Evolutionary conservation across 2,888 invertebrate species (phyloP), one percentile per base, ranked within the genome.

Genomic region (Actias luna): DNA sequence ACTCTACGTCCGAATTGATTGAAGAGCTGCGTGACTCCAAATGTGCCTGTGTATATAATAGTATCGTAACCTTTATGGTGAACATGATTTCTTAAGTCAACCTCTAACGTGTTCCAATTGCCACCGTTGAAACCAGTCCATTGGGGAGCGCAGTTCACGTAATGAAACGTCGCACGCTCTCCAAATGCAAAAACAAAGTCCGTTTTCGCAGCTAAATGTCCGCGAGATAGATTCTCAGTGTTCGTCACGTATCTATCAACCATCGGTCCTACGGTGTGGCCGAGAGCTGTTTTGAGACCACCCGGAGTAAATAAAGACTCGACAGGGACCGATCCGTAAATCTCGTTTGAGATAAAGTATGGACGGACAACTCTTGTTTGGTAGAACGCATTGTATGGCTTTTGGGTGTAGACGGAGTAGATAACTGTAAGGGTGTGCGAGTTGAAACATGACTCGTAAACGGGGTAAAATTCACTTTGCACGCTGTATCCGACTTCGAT

Each of bases 131-230:
- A 93, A 0, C 89, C 89, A 25, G 93, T 93, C 95, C 95, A 96
- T 66, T 96, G 96, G 0, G 95, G 95, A 0, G 94, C 94, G 2
- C 93, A 94, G 75, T 96, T 96, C 1, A 95, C 83, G 66, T 94
- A 95, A 75, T 95, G 94, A 72, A 95, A 95, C 0, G 95, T 95
- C 0, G 94, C 90, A 10, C 91, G 85, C 71, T 95, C 94, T 55
- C 94, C 92, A 58, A 93, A 87, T 0, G 94, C 94, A 64, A 93
- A 94, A 0, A 93, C 87, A 64, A 94, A 95, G 77, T 95, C 95
- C 0, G 93, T 94, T 80, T 94, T 95, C 5, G 95, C 94, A 0
- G 94, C 89, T 62, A 95, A 82, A 80, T 95, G 95, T 2, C 95
- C 95, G 65, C 95, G 89, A 0, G 95, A 89, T 8, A 95, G 80